Base-by-base conservation (phyloP, 2,113 vertebrate species). In the Crotalus tigris region DNA sequence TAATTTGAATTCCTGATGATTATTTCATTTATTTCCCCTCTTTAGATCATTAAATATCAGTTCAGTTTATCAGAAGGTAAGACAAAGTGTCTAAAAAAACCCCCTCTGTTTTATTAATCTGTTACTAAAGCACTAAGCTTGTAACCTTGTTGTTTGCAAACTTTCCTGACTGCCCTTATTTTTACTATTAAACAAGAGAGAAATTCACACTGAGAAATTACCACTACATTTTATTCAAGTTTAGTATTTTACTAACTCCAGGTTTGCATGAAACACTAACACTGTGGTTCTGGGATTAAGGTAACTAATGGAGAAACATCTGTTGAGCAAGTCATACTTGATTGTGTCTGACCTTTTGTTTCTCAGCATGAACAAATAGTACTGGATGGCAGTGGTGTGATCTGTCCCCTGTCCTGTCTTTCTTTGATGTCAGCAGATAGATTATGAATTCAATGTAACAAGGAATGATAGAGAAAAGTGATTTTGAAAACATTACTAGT, bases 11-110 rank as follows among this genome's bases (percentile, higher is more conserved):
- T 97, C 97, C 97, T 98, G 97, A 97, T 98, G 97, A 97, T 98
- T 98, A 97, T 97, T 98, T 98, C 97, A 97, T 98, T 97, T 98
- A 97, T 98, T 98, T 98, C 98, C 98, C 97, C 97, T 98, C 98
- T 99, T 98, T 99, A 99, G 99, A 99, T 99, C 98, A 98, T 99
- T 99, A 98, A 99, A 98, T 98, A 98, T 99, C 98, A 98, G 98
- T 99, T 99, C 98, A 98, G 98, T 99, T 98, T 99, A 98, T 98
- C 98, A 98, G 98, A 99, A 99, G 99, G 99, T 99, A 99, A 99
- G 99, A 98, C 96, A 97, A 97, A 98, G 97, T 98, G 97, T 98
- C 97, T 95, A 94, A 97, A 93, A 97, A 97, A 97, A 53, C 85
- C 44, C 96, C 98, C 96, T 97, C 95, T 97, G 75, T 97, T 97